Conservation (phyloP, 2,797 vertebrate species). For the Gallinago stenura region DNA sequence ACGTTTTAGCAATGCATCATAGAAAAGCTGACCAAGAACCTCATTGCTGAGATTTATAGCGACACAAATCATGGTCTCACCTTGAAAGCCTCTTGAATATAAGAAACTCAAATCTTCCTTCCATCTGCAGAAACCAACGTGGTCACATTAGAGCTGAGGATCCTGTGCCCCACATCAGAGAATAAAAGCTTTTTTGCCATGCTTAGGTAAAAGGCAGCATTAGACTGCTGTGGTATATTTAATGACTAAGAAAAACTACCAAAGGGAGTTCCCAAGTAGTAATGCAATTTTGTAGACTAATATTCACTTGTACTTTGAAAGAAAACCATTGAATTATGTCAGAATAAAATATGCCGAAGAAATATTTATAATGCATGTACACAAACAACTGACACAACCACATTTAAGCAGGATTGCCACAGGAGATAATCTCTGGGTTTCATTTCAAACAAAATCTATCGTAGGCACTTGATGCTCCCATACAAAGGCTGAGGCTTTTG, state of each 20-base stretch:
- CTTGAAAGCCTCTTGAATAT: neutral
- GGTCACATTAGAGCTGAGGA: neutral
- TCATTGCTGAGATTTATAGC: neutral
- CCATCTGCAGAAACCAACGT: neutral
- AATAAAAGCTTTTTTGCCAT: neutral
- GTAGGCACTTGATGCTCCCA: neutral
- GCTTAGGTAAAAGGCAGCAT: neutral
- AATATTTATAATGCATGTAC: neutral
- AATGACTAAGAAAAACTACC: slow-evolving; percentile 47
- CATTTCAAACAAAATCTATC: neutral
- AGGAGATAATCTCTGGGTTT: neutral
- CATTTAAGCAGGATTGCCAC: neutral
- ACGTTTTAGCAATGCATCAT: neutral
- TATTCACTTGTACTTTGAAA: slow-evolving; percentile 45
- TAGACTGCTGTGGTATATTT: neutral
- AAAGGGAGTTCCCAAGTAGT: slow-evolving; percentile 31
- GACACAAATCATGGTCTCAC: neutral
- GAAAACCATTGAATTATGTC: slow-evolving; percentile 38
- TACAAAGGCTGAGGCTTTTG: neutral
- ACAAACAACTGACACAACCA: neutral
- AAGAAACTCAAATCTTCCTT: neutral
- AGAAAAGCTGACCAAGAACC: neutral
- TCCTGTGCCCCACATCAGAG: neutral
- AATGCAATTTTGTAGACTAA: slow-evolving; percentile 30
- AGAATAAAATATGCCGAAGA: slow-evolving; percentile 6